These are phyloP conservation scores for Stigmatopora argus DNA, from an alignment of 2,113 vertebrate genomes.

Conservation along the genomic window DNA sequence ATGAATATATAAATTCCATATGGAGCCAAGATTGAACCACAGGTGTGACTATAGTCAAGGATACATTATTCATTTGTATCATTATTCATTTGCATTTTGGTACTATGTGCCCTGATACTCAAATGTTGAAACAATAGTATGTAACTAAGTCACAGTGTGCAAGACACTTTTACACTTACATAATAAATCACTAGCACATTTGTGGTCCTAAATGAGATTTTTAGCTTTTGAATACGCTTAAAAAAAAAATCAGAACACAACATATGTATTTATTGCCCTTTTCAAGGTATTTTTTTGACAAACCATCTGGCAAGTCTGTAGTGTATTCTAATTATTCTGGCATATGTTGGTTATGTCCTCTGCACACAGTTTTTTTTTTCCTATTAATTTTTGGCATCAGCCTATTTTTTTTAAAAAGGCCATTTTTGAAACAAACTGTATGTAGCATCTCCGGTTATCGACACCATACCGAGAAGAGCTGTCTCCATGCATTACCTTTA, in stretches of 20 bases:
- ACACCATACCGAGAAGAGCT: constrained; percentile 1
- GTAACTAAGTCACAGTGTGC: background rate
- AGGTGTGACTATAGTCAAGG: background rate
- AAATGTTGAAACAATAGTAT: background rate
- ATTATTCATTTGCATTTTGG: background rate
- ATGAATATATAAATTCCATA: background rate
- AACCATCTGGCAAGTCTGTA: no score
- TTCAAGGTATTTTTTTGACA: no score
- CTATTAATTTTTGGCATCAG: background rate
- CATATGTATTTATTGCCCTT: background rate
- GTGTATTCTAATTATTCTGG: background rate
- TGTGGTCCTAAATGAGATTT: background rate
- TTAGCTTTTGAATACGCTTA: background rate
- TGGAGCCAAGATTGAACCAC: background rate
- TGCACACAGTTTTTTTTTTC: background rate
- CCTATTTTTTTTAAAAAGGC: background rate
- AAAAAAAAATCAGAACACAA: background rate
- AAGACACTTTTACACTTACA: background rate
- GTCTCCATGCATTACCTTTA: constrained; percentile 8
- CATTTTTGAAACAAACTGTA: background rate
- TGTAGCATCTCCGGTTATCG: background rate
- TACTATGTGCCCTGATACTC: background rate
- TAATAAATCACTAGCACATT: background rate
- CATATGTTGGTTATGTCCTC: background rate
- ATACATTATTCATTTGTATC: background rate